Evolutionary conservation across 2,797 vertebrate genomes (phyloP), one percentile per base, ranked within the genome.

Genomic region (Philypnodon macrostomus): DNA sequence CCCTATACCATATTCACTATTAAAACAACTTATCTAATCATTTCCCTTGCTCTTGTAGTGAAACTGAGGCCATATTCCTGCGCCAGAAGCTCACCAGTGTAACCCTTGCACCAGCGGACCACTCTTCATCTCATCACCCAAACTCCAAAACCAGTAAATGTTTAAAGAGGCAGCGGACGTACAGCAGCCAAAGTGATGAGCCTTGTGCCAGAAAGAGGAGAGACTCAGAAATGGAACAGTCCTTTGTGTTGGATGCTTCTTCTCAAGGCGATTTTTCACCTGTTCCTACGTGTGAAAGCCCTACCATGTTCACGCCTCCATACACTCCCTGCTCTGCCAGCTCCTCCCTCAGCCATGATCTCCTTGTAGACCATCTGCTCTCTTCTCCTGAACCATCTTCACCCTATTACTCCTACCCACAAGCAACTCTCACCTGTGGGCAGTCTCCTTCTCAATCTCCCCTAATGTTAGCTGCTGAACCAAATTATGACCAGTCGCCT

Each of bases 1-100:
- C 13, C 13, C 38, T 14, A 4, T n/a, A n/a, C 10, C 7, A 21
- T n/a, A 4, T 5, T 3, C 36, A 38, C n/a, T 12, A 11, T 21
- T 12, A 14, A 40, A 39, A 46, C 1, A 0, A 7, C n/a, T 13
- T 0, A 2, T 48, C 16, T 42, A 42, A 46, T 29, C 36, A 27
- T 1, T 33, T 11, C 13, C 33, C 67, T 11, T 50, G 36, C 13
- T 49, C 18, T 24, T 61, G 26, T 47, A 92, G 91, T 55, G 84
- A 89, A 73, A 77, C 83, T 0, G 88, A 90, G 53, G 89, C 87
- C 47, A 56, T 12, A 5, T 90, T 84, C 56, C 81, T 91, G 24
- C 75, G 61, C 56, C 48, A 60, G 36, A 87, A 76, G 57, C 75
- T 83, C 58, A 53, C 58, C 63, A 53, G 54, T 1, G 15, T 70